Evolutionary conservation across 1,140 invertebrate species (phyloP).

Genomic region (Neodiprion fabricii): DNA sequence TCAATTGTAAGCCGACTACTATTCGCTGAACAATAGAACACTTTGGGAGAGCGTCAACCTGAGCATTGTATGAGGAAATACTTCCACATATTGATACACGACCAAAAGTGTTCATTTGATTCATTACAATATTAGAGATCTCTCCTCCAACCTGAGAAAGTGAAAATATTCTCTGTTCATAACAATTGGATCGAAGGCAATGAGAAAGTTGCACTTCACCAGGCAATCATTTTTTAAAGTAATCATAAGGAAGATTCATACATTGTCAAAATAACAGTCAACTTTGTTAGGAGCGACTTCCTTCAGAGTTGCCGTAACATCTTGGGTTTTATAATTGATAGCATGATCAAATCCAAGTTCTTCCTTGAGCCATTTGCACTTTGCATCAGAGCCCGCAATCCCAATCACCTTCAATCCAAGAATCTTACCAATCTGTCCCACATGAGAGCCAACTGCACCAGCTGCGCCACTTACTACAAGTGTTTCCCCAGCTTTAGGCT

Average conservation of each 20-base stretch:
- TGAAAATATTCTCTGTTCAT: neutral
- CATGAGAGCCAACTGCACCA: constrained; percentile 69
- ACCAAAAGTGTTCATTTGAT: constrained; percentile 53
- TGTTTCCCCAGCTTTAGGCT: constrained; percentile 66
- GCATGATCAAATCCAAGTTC: constrained; percentile 68
- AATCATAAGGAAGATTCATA: constrained; percentile 34
- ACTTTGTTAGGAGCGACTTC: constrained; percentile 62
- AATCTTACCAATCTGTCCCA: constrained; percentile 70
- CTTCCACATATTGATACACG: constrained; percentile 57
- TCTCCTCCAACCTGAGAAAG: constrained; percentile 54
- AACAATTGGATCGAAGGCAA: neutral
- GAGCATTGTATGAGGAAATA: constrained; percentile 54
- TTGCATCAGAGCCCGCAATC: constrained; percentile 68
- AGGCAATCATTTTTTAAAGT: neutral
- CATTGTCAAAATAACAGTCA: constrained; percentile 67
- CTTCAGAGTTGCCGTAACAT: constrained; percentile 60
- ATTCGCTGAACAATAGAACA: constrained; percentile 37
- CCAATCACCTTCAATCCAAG: constrained; percentile 66
- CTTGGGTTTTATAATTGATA: constrained; percentile 68
- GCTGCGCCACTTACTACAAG: constrained; percentile 66
- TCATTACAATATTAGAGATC: constrained; percentile 50
- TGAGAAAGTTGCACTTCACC: neutral
- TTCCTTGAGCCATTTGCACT: constrained; percentile 67
- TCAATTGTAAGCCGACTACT: constrained; percentile 63
- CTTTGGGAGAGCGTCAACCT: constrained; percentile 39